Base-by-base conservation (phyloP, 2,113 vertebrate species). In the Poecile atricapillus region DNA sequence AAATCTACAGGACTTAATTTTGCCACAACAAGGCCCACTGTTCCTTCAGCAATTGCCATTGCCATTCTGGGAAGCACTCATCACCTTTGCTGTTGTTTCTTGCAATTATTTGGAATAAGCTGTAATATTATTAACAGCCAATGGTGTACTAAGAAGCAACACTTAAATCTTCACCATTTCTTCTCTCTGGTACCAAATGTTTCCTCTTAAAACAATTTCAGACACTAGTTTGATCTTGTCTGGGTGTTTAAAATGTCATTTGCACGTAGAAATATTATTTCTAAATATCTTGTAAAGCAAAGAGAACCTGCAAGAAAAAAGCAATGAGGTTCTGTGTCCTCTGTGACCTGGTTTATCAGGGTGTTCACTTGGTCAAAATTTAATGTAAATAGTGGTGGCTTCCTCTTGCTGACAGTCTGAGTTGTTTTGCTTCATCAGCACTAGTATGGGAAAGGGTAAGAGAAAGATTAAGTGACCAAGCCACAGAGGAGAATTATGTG, bases 271-370 rank as follows among this genome's bases (percentile, higher is more conserved):
- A 96, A 96, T 74, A 31, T 60, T 23, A 52, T 95, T 77, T 71
- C 30, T 76, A 64, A 83, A 39, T 65, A 58, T 75, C 50, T 24
- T 89, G 70, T 69, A 81, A 18, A 73, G 73, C 53, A 93, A 89
- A 91, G 44, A 77, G 59, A 83, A 67, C 8, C 20, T 62, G 5
- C 58, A 87, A 95, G 62, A 90, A 86, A 95, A 89, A 95, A 58
- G 3, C 23, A 83, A 83, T 80, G 53, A 95, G 69, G 35, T 79
- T 46, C 46, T 71, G 15, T 70, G 27, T 82, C 83, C 77, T 94
- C 56, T 35, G 31, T 84, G 95, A 94, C 43, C 58, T 60, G n/a
- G 27, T 95, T 97, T 92, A 96, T 97, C 89, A 96, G 96, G 76
- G 88, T 82, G 50, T 89, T 92, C 35, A 79, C 37, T 81, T 92